Evolutionary conservation across 2,113 vertebrate genomes (phyloP), one percentile per base, ranked within the genome.

Genomic region (Symphodus melops): DNA sequence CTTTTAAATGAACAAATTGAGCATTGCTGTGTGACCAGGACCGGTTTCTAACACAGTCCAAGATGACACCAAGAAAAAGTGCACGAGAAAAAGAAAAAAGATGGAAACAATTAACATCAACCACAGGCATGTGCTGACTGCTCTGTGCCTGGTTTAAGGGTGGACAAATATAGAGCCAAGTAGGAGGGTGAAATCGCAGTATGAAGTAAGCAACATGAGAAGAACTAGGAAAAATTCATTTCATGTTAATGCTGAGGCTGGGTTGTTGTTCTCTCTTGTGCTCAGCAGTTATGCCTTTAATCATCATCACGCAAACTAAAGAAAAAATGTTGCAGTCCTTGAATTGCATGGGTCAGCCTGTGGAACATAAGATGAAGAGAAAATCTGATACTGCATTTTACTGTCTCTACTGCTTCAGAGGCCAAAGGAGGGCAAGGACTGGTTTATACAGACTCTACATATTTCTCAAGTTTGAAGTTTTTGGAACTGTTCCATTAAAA

Each of bases 31-130:
- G 13, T 52, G 51, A 76, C 23, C 56, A 28, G 9, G 64, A 48
- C 13, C 11, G 3, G 19, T 4, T 8, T n/a, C 19, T 44, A 14
- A 14, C 12, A 44, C 1, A 44, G 48, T 8, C 19, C 48, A 16
- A 62, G 63, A 61, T 39, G 25, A 55, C 49, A 37, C 52, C 52
- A 58, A 33, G 6, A 5, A 75, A 54, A 59, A 28, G 52, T 16
- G 9, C 28, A 61, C n/a, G 33, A 55, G 11, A 55, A 66, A 3
- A 20, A 48, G 16, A 5, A 21, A 20, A 53, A 70, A 71, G 39
- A 82, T 82, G 84, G 77, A 77, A 91, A 73, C 67, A 68, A 85
- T 92, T 86, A 85, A 33, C 65, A 39, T 52, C 53, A 12, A 72
- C 88, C 84, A 91, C 83, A 80, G 68, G 82, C 75, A 87, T 88